A percentile compares a stretch with the other conserved stretches of the same genome.
Conservation (phyloP, 2,888 invertebrate species). For the Choristoneura rosaceana region DNA sequence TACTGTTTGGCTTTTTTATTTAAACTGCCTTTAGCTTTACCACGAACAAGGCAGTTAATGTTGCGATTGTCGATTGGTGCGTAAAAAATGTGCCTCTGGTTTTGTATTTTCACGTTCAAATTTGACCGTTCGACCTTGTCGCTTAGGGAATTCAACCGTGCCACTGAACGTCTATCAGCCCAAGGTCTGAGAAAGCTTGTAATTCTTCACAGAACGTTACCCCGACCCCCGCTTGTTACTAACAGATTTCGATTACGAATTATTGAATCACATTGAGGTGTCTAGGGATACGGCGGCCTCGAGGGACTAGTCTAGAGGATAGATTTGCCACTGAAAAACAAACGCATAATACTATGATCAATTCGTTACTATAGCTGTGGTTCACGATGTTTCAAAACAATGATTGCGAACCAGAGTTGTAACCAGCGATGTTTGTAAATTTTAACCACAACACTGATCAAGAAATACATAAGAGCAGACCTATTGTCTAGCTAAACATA, state of each 20-base stretch:
- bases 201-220: slow-evolving; percentile 50
- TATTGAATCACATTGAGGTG: slow-evolving; percentile 38
- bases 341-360: not conserved
- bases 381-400: slow-evolving; percentile 2
- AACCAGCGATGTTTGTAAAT: slow-evolving; percentile 6
- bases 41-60: slow-evolving; percentile 22
- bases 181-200: slow-evolving; percentile 61
- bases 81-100: slow-evolving; percentile 27
- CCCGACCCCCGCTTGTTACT: slow-evolving; percentile 43
- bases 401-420: not conserved
- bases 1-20: slow-evolving; percentile 6
- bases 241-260: slow-evolving; percentile 42
- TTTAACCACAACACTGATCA: slow-evolving; percentile 1
- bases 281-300: slow-evolving; percentile 27
- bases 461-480: slow-evolving; percentile 13
- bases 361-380: not conserved
- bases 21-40: slow-evolving; percentile 29
- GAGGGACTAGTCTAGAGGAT: not conserved
- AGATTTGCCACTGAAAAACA: not conserved
- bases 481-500: slow-evolving; percentile 26
- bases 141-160: slow-evolving; percentile 55
- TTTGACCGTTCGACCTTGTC: slow-evolving; percentile 55
- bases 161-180: slow-evolving; percentile 52
- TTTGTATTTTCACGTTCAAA: slow-evolving; percentile 35
- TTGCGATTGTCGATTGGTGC: slow-evolving; percentile 16